Percentiles rank a stretch among this genome's conserved stretches.
Evolutionary conservation across 2,113 vertebrate species (phyloP).

Genomic region (Periophthalmodon schlosseri): DNA sequence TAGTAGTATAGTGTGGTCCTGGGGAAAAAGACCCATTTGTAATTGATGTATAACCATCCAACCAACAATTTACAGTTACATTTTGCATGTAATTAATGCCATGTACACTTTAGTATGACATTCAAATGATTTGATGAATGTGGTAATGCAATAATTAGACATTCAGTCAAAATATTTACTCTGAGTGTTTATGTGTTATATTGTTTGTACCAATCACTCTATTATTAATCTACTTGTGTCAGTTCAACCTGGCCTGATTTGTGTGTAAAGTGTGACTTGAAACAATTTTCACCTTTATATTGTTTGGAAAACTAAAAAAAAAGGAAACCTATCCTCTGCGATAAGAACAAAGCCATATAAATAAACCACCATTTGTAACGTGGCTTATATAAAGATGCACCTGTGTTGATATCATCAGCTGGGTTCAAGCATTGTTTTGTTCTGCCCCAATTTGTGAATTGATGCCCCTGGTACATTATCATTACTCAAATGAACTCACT

Average conservation of each 20-base stretch:
- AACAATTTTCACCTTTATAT: background rate
- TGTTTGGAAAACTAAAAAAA: background rate
- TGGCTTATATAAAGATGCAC: background rate
- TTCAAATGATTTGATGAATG: background rate
- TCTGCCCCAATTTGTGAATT: conserved; percentile 7
- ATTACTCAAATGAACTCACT: conserved; percentile 8
- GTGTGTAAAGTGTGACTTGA: background rate
- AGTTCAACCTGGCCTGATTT: background rate
- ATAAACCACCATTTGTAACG: background rate
- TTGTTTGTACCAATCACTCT: background rate
- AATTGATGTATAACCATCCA: background rate
- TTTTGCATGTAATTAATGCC: background rate
- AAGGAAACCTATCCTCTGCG: background rate
- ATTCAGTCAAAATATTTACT: background rate
- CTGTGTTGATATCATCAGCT: background rate
- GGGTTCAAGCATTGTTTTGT: background rate
- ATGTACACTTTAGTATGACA: background rate
- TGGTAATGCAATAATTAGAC: background rate
- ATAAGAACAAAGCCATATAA: background rate
- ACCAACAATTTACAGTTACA: background rate
- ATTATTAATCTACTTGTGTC: background rate
- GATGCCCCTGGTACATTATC: background rate
- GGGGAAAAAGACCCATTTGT: background rate
- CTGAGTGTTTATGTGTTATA: background rate
- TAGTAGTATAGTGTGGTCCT: too few species aligned